These are phyloP conservation scores for Piscicola geometra DNA, from an alignment of 2,888 invertebrate genomes.

Conservation along the genomic window DNA sequence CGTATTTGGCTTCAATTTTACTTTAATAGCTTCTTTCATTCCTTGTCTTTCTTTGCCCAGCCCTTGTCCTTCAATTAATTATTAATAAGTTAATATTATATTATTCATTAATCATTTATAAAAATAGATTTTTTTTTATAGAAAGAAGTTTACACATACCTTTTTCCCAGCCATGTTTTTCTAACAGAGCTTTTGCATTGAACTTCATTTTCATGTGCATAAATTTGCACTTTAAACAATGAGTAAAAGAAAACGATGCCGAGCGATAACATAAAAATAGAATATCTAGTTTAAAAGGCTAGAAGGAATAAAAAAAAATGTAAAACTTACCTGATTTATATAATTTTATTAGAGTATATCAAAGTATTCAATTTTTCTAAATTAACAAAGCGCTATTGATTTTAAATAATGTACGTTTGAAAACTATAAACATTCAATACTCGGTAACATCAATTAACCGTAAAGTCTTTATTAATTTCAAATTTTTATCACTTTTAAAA, in stretches of 20 bases:
- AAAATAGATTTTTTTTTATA: too few species aligned
- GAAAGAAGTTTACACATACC: background rate
- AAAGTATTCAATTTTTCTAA: background rate
- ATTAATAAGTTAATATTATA: too few species aligned
- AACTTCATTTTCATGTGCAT: background rate
- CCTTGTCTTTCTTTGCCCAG: conserved; percentile 16
- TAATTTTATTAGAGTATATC: too few species aligned
- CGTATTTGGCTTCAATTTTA: conserved; percentile 1
- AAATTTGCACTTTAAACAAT: too few species aligned
- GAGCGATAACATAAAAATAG: too few species aligned
- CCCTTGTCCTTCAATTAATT: background rate
- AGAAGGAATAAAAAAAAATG: too few species aligned
- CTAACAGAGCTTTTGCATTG: conserved; percentile 11
- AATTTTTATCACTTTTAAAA: background rate
- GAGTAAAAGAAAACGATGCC: too few species aligned
- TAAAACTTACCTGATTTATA: too few species aligned
- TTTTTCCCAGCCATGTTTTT: conserved; percentile 5
- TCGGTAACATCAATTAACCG: background rate
- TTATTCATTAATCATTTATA: too few species aligned
- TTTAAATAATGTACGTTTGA: background rate
- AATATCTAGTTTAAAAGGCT: too few species aligned
- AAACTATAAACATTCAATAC: conserved; percentile 4
- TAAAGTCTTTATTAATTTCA: background rate
- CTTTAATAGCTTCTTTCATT: conserved; percentile 14
- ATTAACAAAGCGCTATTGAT: background rate